Evolutionary conservation across 1,140 invertebrate genomes (phyloP).

Genomic region (Drosophila bifasciata): DNA sequence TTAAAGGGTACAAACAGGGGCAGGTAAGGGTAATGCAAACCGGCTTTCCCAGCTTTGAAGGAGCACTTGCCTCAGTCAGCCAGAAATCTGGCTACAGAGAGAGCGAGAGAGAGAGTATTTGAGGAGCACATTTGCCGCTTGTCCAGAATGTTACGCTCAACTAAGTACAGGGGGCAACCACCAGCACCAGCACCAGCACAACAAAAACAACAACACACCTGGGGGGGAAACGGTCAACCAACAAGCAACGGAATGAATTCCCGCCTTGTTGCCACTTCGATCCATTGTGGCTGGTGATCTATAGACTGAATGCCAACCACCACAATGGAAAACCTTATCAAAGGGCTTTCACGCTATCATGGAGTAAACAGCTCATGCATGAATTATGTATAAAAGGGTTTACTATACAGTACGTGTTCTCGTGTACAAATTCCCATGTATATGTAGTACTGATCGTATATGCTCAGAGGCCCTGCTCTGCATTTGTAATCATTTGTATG

Average conservation of each 20-base stretch:
- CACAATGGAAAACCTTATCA: too few relatives aligned
- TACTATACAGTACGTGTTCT: too few relatives aligned
- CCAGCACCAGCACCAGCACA: too few relatives aligned
- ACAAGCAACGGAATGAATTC: slow-evolving; percentile 26
- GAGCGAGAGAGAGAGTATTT: neutral
- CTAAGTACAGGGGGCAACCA: slow-evolving; percentile 41
- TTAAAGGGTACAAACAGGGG: slow-evolving; percentile 2
- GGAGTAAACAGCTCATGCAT: too few relatives aligned
- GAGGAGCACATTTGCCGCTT: slow-evolving; percentile 23
- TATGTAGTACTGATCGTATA: too few relatives aligned
- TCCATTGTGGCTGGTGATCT: slow-evolving; percentile 25
- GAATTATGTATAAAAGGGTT: too few relatives aligned
- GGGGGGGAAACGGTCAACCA: slow-evolving; percentile 32
- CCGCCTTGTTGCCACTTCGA: slow-evolving; percentile 37
- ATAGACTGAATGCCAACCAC: too few relatives aligned
- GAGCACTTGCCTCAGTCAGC: slow-evolving; percentile 31
- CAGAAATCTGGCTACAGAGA: neutral
- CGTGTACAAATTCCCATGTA: too few relatives aligned
- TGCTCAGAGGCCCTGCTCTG: too few relatives aligned
- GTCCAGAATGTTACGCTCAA: slow-evolving; percentile 50
- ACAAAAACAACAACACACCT: slow-evolving; percentile 39
- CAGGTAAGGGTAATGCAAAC: slow-evolving; percentile 23
- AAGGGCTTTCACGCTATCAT: too few relatives aligned
- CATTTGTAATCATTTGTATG: too few relatives aligned
- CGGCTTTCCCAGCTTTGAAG: slow-evolving; percentile 36